These are phyloP conservation scores for Azemiops feae DNA, from an alignment of 2,113 vertebrate genomes.

Conservation along the genomic window DNA sequence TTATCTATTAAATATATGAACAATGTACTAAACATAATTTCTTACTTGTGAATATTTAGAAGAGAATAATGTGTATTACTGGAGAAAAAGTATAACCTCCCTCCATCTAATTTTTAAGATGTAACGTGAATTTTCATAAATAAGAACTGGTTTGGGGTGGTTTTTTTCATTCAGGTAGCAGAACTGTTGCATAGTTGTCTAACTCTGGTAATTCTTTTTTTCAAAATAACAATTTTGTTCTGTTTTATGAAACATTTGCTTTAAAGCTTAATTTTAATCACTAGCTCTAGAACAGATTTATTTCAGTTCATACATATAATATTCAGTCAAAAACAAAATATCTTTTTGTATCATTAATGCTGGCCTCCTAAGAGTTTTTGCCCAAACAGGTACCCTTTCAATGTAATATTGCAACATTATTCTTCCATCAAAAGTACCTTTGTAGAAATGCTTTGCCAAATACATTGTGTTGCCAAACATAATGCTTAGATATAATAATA, in stretches of 20 bases:
- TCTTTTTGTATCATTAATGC: not conserved
- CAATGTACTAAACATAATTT: not conserved
- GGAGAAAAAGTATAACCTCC: not conserved
- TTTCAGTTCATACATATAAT: not conserved
- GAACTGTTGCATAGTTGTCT: not conserved
- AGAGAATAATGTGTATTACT: not conserved
- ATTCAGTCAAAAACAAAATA: not conserved
- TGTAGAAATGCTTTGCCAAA: not conserved
- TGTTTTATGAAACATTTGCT: not conserved
- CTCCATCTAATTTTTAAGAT: not conserved
- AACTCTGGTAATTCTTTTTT: not conserved
- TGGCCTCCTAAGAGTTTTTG: not conserved
- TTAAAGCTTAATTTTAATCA: not conserved
- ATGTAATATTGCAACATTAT: not conserved
- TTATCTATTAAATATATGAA: not conserved
- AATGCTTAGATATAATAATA: not conserved
- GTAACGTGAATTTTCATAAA: not conserved
- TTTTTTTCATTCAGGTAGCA: not conserved
- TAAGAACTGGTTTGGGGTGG: not conserved
- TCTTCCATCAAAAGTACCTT: not conserved
- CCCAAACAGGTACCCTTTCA: not conserved
- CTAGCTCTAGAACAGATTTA: not conserved
- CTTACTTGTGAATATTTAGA: not conserved
- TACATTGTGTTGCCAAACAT: not conserved
- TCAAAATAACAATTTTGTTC: not conserved